Evolutionary conservation across 2,888 invertebrate species (phyloP).

Genomic region (Epinotia ramella): DNA sequence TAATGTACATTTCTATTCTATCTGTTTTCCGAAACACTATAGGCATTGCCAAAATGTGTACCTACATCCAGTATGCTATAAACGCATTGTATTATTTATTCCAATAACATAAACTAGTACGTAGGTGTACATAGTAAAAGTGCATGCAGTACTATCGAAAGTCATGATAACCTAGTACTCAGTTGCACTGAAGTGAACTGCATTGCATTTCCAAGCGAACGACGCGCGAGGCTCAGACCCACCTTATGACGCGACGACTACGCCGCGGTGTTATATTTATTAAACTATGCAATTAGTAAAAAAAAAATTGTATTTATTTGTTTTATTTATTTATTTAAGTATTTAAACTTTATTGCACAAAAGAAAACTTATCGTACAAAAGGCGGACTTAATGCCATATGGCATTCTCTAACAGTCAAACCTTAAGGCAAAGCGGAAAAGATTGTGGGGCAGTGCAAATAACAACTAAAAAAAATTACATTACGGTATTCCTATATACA

Average conservation of each 20-base stretch:
- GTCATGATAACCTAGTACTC: conserved; percentile 71
- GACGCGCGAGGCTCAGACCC: conserved; percentile 18
- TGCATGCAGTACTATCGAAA: conserved; percentile 61
- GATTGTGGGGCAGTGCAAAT: no score
- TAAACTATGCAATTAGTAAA: neutral
- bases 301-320: no score
- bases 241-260: conserved; percentile 49
- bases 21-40: neutral
- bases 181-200: conserved; percentile 69
- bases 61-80: neutral
- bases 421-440: no score
- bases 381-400: no score
- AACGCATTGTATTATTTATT: neutral
- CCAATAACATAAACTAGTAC: neutral
- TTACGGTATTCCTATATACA: no score
- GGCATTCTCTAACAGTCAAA: no score
- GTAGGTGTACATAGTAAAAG: conserved; percentile 50
- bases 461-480: no score
- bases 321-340: no score
- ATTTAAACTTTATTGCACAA: no score
- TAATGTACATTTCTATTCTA: neutral
- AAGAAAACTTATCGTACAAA: no score
- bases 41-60: neutral
- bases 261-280: conserved; percentile 27
- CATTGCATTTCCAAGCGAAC: conserved; percentile 68